Evolutionary conservation across 2,888 invertebrate species (phyloP).

Genomic region (Exephanes ischioxanthus): DNA sequence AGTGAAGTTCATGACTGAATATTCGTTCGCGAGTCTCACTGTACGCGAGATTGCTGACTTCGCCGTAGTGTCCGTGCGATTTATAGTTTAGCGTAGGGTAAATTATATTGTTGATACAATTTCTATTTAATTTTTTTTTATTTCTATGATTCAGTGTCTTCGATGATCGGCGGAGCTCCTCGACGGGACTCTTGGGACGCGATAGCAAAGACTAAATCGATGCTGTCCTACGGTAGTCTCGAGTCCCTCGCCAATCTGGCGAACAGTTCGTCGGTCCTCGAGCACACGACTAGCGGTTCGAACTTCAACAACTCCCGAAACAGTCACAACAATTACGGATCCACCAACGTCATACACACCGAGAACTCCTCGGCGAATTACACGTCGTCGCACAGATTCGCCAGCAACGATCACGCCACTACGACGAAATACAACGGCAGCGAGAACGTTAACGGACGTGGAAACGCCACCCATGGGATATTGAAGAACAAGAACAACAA

Average conservation of each 20-base stretch:
- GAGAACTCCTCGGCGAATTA: conserved; percentile 78
- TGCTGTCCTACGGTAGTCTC: conserved; percentile 90
- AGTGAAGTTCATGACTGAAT: no score
- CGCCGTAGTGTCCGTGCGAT: no score
- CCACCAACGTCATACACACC: conserved; percentile 77
- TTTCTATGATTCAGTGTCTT: conserved; percentile 85
- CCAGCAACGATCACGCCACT: conserved; percentile 73
- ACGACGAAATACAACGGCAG: conserved; percentile 73
- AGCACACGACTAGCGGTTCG: conserved; percentile 87
- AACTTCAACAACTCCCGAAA: conserved; percentile 79
- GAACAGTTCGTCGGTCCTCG: conserved; percentile 87
- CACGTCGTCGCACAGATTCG: conserved; percentile 71
- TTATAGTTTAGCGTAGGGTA: no score
- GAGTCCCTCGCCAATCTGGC: conserved; percentile 90
- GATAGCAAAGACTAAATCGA: conserved; percentile 92
- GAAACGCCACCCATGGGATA: conserved; percentile 79
- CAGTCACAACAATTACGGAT: conserved; percentile 80
- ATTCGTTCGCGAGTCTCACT: no score
- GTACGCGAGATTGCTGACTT: no score
- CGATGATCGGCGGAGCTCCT: conserved; percentile 86
- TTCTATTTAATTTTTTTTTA: no score
- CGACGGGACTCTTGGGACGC: conserved; percentile 94
- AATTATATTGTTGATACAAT: no score
- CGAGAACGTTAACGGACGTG: conserved; percentile 73
- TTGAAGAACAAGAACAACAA: conserved; percentile 82